Conservation (phyloP, 30 jellyfish, hydroid and myxozoan genomes). For the Clytia hemisphaerica region DNA sequence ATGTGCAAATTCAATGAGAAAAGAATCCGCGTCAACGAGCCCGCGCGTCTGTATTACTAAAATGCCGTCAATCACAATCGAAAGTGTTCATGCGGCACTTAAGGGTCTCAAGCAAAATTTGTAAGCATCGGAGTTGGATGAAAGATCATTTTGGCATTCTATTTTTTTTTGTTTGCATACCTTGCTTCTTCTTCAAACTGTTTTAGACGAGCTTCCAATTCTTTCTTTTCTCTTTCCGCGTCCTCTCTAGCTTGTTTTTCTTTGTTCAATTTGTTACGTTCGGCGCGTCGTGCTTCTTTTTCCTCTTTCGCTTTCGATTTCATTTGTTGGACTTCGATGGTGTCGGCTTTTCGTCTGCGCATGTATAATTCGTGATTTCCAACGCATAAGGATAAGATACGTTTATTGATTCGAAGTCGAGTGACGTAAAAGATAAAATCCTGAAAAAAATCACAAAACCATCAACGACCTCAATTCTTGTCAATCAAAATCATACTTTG, state of each 20-base stretch:
- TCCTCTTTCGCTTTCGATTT: slow-evolving; percentile 96
- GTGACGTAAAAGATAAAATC: slow-evolving; percentile 86
- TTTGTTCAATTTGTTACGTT: slow-evolving; percentile 58
- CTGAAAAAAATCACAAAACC: slow-evolving; percentile 15
- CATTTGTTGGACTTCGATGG: slow-evolving; percentile 98
- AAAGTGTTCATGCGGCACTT: too few species aligned
- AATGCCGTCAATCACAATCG: too few species aligned
- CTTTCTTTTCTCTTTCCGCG: slow-evolving; percentile 74
- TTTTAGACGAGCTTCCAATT: slow-evolving; percentile 65
- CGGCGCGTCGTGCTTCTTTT: slow-evolving; percentile 46
- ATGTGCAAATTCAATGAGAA: too few species aligned
- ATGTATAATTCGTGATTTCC: slow-evolving; percentile 97
- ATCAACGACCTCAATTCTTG: too few species aligned
- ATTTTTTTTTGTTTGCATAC: too few species aligned
- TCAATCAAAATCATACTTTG: too few species aligned
- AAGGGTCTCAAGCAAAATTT: too few species aligned
- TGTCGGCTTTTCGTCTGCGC: slow-evolving; percentile 89
- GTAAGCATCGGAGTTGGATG: too few species aligned
- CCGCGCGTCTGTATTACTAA: too few species aligned
- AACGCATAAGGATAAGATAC: slow-evolving; percentile 83
- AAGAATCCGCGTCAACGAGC: too few species aligned
- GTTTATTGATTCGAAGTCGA: slow-evolving; percentile 85
- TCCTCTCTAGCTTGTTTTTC: slow-evolving; percentile 93
- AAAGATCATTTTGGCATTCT: too few species aligned
- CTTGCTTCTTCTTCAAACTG: slow-evolving; percentile 90